phyloP scores from a whole-genome alignment of 2,113 vertebrate species.

The Casuarius casuarius region DNA sequence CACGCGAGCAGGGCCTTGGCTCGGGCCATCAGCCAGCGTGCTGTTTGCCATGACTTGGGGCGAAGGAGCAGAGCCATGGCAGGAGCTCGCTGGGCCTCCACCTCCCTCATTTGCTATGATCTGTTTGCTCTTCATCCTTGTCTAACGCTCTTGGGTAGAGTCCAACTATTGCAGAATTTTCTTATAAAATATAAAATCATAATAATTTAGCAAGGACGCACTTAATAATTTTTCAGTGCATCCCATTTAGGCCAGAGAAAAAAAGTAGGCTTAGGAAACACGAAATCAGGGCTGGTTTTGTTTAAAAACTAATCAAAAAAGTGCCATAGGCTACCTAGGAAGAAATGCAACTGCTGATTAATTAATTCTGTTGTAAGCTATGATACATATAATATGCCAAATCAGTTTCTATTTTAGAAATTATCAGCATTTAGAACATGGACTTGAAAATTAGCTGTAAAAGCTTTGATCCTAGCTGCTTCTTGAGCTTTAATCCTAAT shows the following conservation, averaged over 20 bases:
- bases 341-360: conserved; percentile 60
- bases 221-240: not conserved
- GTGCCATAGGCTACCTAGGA: conserved; percentile 39
- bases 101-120: not conserved
- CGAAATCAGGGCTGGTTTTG: conserved; percentile 44
- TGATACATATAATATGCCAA: conserved; percentile 60
- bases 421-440: conserved; percentile 56
- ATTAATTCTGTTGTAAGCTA: conserved; percentile 69
- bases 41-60: not conserved
- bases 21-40: not conserved
- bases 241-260: not conserved
- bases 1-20: not conserved
- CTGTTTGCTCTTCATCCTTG: not conserved
- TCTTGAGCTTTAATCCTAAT: conserved; percentile 57
- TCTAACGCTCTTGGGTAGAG: not conserved
- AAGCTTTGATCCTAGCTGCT: conserved; percentile 61
- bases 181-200: not conserved
- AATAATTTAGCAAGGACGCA: not conserved
- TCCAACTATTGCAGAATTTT: not conserved
- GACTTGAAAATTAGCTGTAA: conserved; percentile 31
- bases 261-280: not conserved
- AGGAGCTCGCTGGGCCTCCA: not conserved
- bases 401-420: conserved; percentile 55
- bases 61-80: not conserved
- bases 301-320: conserved; percentile 63